Evolutionary conservation across 1,140 invertebrate genomes (phyloP), one percentile per base, ranked within the genome.

Genomic region (Ceratina calcarata): DNA sequence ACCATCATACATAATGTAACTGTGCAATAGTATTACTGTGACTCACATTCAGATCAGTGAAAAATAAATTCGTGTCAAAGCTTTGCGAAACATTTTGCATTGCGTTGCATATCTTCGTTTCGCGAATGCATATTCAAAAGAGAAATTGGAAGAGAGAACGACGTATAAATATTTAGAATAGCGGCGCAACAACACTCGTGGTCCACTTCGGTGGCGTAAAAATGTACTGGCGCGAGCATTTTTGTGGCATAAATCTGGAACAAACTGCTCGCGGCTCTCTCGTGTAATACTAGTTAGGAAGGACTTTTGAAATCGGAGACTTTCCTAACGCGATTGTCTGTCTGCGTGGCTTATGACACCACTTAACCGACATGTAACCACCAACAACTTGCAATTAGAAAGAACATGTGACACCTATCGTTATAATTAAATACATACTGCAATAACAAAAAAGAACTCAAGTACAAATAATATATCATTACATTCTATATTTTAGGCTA

Each of bases 221-320:
- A 64, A 53, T 64, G 20, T 53, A 22, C 78, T 69, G 57, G 55
- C 27, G 18, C 16, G 58, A 18, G 53, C 78, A 67, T 66, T 74
- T 79, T 64, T 73, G 62, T 71, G 37, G 64, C 51, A 32, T 67
- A 67, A 79, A 79, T 74, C 70, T 74, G 71, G 71, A 66, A n/a
- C 82, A 37, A 62, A 69, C 79, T 67, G 71, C 78, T 81, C 37
- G 37, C 64, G 75, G 77, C 81, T 81, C 82, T 80, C 84, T 67
- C 75, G 78, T 88, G 89, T 90, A 90, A 90, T 77, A 84, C 83
- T 86, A 90, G 89, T 88, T 90, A 45, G 89, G 88, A 90, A 90
- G 89, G 89, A 88, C 89, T 89, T 82, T 82, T 85, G 89, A 90
- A 90, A 90, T 88, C 81, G 67, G 89, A 90, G 86, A 89, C 69